Percentiles rank a stretch among this genome's conserved stretches.
Conservation (phyloP, 2,888 invertebrate genomes). For the Agrenia bidenticulata region DNA sequence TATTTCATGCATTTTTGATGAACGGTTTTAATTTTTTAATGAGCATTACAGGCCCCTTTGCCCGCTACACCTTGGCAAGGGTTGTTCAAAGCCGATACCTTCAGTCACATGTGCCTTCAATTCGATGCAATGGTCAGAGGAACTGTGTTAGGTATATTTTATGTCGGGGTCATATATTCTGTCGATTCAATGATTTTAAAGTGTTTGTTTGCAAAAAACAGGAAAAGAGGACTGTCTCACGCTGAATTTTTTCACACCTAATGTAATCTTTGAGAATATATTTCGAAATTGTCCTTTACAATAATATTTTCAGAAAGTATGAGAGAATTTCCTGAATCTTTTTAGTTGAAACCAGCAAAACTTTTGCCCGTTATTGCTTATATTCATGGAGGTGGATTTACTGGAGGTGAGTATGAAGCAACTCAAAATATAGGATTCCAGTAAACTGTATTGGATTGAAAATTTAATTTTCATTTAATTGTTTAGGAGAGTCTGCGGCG, state of each 20-base stretch:
- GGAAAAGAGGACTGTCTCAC: slow-evolving; percentile 40
- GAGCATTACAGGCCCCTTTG: slow-evolving; percentile 15
- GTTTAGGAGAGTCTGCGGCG: slow-evolving; percentile 24
- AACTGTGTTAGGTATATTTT: too few relatives aligned
- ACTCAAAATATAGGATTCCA: background rate
- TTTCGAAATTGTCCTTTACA: background rate
- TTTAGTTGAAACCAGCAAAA: slow-evolving; percentile 14
- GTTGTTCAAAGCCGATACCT: slow-evolving; percentile 19
- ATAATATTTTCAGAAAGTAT: background rate
- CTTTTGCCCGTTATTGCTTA: slow-evolving; percentile 38
- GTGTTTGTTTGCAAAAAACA: too few relatives aligned
- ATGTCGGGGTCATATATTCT: too few relatives aligned
- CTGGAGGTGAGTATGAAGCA: slow-evolving; percentile 9
- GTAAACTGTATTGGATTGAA: background rate
- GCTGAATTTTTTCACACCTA: slow-evolving; percentile 34
- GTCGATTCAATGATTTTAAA: too few relatives aligned
- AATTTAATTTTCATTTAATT: too few relatives aligned
- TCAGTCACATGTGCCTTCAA: slow-evolving; percentile 34
- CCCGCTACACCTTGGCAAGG: slow-evolving; percentile 33
- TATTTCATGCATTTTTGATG: too few relatives aligned
- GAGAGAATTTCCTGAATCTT: background rate
- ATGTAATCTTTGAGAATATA: slow-evolving; percentile 19
- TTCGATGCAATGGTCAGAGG: slow-evolving; percentile 40
- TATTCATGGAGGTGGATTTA: slow-evolving; percentile 43
- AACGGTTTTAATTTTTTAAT: background rate